phyloP scores from a whole-genome alignment of 2,113 vertebrate species.

The zebrafish (Danio rerio) region GRCz12tu NC_133200.1:17352001-17352500 shows the following conservation, averaged over 20 bases:
- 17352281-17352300: neutral
- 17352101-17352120: too few relatives aligned
- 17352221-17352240: neutral
- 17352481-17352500: neutral
- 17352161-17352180: neutral
- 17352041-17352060: too few relatives aligned
- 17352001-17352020: too few relatives aligned
- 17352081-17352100: too few relatives aligned
- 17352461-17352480: neutral
- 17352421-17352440: neutral
- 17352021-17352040: conserved; percentile 61
- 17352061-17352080: too few relatives aligned
- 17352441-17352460: neutral
- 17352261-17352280: neutral
- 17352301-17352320: neutral
- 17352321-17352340: neutral
- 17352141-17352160: too few relatives aligned
- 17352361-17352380: neutral
- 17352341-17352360: neutral
- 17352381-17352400: neutral
- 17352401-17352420: neutral
- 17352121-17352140: too few relatives aligned
- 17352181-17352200: neutral
- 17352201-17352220: neutral
- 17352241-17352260: neutral